Percentiles rank a stretch among this genome's conserved stretches.
These are phyloP conservation scores for Nephrotoma appendiculata DNA, from an alignment of 2,888 invertebrate genomes.

Conservation along the genomic window DNA sequence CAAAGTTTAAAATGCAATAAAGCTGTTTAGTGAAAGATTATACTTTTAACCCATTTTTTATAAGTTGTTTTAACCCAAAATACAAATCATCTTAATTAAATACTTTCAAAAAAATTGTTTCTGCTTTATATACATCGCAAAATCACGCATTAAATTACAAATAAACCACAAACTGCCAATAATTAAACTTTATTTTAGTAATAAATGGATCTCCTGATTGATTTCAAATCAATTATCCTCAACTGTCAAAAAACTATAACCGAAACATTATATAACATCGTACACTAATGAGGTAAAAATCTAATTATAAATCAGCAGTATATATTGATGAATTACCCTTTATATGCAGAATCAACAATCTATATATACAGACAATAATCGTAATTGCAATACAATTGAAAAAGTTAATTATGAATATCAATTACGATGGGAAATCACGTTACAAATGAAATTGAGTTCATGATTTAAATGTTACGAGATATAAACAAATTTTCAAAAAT, in stretches of 20 bases:
- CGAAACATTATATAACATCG: neutral
- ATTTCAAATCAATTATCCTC: neutral
- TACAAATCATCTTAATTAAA: too few relatives aligned
- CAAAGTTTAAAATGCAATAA: too few relatives aligned
- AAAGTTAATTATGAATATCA: neutral
- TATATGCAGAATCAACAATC: neutral
- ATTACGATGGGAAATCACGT: neutral
- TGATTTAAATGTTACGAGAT: neutral
- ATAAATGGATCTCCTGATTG: neutral
- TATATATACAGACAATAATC: neutral
- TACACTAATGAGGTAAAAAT: neutral
- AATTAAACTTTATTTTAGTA: neutral
- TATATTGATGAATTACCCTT: neutral
- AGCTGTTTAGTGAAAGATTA: too few relatives aligned
- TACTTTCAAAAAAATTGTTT: too few relatives aligned
- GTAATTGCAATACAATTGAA: neutral
- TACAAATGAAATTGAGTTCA: neutral
- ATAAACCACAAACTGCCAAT: neutral
- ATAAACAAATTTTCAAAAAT: neutral
- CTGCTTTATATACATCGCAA: too few relatives aligned
- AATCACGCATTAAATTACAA: neutral
- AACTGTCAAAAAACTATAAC: neutral
- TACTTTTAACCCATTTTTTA: too few relatives aligned
- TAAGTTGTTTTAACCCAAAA: too few relatives aligned
- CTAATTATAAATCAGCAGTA: neutral